Conservation (phyloP, 1,140 invertebrate species). For the Cydia strobilella region DNA sequence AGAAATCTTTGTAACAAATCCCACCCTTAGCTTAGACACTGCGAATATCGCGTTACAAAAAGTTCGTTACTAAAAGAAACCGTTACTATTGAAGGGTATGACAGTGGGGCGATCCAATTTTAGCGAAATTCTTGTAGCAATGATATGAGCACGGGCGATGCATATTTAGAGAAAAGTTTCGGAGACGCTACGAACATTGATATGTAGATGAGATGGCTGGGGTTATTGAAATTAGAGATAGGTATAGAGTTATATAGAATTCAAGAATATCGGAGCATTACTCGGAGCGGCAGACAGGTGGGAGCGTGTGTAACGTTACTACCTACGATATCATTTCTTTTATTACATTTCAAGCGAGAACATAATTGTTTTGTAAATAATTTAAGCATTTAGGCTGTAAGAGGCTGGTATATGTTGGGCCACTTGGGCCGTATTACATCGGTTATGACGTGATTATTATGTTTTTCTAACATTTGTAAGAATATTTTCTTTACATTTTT, state of each 20-base stretch:
- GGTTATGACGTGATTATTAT: conserved; percentile 18
- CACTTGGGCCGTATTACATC: neutral
- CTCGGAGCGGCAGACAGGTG: conserved; percentile 49
- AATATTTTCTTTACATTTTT: neutral
- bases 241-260: conserved; percentile 58
- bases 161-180: conserved; percentile 74
- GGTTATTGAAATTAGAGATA: conserved; percentile 78
- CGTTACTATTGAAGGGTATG: conserved; percentile 77
- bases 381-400: conserved; percentile 20
- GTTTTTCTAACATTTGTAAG: neutral
- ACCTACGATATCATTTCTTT: conserved; percentile 30
- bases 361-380: conserved; percentile 32
- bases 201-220: conserved; percentile 76
- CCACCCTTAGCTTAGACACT: conserved; percentile 72
- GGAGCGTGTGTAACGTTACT: conserved; percentile 38
- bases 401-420: conserved; percentile 10
- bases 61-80: conserved; percentile 76
- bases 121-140: conserved; percentile 65
- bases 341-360: conserved; percentile 25
- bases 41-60: conserved; percentile 75
- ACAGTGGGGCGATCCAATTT: conserved; percentile 72
- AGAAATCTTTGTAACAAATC: conserved; percentile 57
- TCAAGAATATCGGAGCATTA: conserved; percentile 62
- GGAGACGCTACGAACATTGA: conserved; percentile 70
- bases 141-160: conserved; percentile 73